phyloP scores from a whole-genome alignment of 2,113 vertebrate genomes.

The Fulica atra region DNA sequence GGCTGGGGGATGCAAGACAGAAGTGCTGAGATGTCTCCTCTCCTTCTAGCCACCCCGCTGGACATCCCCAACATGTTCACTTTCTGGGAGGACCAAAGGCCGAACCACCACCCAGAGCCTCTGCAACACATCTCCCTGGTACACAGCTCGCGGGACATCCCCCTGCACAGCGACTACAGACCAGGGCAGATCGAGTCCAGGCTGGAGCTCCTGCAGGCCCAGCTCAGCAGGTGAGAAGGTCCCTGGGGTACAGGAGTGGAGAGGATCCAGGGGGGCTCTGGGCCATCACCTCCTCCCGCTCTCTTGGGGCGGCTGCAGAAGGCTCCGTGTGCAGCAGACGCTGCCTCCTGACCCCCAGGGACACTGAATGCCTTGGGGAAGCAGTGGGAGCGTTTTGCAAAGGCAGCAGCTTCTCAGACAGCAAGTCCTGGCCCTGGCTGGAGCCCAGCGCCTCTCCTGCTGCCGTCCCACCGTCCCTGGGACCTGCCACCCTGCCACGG shows the following conservation, averaged over 20 bases:
- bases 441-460: background rate
- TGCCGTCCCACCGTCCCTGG: background rate
- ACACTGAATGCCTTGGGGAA: background rate
- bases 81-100: constrained; percentile 85
- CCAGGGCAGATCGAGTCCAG: constrained; percentile 85
- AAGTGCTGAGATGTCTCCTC: background rate
- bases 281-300: background rate
- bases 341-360: background rate
- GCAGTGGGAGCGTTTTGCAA: background rate
- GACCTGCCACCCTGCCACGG: background rate
- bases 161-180: constrained; percentile 67
- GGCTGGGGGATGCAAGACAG: background rate
- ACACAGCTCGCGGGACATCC: constrained; percentile 32
- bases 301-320: background rate
- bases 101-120: constrained; percentile 67
- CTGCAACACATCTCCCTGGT: constrained; percentile 75
- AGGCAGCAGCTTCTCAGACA: background rate
- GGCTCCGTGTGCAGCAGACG: background rate
- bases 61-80: constrained; percentile 80
- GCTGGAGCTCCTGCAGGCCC: constrained; percentile 90
- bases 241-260: background rate
- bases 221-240: constrained; percentile 86
- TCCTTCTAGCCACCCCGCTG: constrained; percentile 73
- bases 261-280: background rate
- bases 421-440: background rate